These are phyloP conservation scores for Dryobotodes eremita DNA, from an alignment of 2,888 invertebrate genomes.

Conservation along the genomic window DNA sequence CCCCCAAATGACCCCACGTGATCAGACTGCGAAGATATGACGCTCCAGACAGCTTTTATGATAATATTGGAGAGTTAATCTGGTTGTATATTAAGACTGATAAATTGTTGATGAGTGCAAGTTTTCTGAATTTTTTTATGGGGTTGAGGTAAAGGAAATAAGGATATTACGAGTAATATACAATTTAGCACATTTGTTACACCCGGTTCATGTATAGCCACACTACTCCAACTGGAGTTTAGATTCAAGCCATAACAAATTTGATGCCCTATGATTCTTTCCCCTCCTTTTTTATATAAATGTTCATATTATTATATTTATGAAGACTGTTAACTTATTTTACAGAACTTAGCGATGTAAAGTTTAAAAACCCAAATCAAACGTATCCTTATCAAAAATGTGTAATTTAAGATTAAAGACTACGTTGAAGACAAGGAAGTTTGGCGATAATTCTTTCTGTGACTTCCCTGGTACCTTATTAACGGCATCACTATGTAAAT, in stretches of 20 bases:
- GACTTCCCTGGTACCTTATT: too few species aligned
- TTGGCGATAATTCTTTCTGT: too few species aligned
- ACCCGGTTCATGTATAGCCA: neutral
- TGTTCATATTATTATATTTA: neutral
- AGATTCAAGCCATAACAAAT: neutral
- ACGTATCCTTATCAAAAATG: too few species aligned
- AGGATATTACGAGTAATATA: neutral
- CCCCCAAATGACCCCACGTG: constrained; percentile 56
- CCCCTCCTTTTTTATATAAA: neutral
- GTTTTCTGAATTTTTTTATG: neutral
- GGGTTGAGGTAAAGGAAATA: neutral
- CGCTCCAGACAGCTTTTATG: constrained; percentile 31
- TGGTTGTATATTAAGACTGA: constrained; percentile 31
- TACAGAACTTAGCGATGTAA: too few species aligned
- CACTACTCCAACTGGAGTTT: neutral
- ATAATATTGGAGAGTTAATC: constrained; percentile 34
- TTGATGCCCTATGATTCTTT: too few species aligned
- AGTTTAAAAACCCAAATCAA: too few species aligned
- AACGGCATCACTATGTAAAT: too few species aligned
- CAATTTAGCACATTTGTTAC: neutral
- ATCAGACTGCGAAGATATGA: constrained; percentile 35
- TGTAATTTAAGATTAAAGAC: too few species aligned
- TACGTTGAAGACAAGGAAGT: too few species aligned
- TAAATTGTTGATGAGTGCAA: constrained; percentile 2
- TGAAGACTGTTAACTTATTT: neutral